These are phyloP conservation scores for Castor canadensis DNA, from an alignment of 2,113 vertebrate genomes.

Conservation along the genomic window DNA sequence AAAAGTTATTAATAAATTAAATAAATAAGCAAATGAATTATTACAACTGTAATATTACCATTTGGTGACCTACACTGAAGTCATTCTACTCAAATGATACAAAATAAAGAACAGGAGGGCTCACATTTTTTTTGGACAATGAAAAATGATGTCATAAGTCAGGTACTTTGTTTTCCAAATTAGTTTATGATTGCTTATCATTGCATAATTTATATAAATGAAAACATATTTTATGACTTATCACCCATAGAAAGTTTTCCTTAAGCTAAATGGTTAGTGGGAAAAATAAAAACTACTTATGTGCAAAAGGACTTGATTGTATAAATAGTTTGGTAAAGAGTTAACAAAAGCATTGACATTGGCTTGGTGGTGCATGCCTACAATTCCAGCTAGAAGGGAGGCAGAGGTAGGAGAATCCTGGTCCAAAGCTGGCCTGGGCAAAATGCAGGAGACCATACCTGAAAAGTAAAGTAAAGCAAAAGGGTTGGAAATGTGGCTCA, in stretches of 20 bases:
- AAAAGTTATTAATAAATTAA: slow-evolving; percentile 50
- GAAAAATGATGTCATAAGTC: neutral
- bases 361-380: too few species aligned
- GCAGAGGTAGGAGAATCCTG: too few species aligned
- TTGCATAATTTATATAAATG: neutral
- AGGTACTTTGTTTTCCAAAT: slow-evolving; percentile 12
- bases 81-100: neutral
- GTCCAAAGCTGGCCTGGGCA: too few species aligned
- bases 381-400: too few species aligned
- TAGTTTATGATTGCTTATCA: neutral
- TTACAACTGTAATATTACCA: neutral
- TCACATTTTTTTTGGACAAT: neutral
- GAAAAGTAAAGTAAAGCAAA: too few species aligned
- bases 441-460: too few species aligned
- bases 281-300: neutral
- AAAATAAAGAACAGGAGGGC: neutral
- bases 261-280: neutral
- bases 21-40: slow-evolving; percentile 42
- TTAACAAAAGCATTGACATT: too few species aligned
- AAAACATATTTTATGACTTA: neutral
- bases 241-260: neutral
- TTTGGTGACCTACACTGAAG: neutral
- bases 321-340: slow-evolving; percentile 5
- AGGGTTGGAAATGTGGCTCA: too few species aligned
- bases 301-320: neutral